Percentiles rank a stretch among this genome's conserved stretches.
These are phyloP conservation scores for Caprella mutica DNA, from an alignment of 2,888 invertebrate species.

Conservation along the genomic window DNA sequence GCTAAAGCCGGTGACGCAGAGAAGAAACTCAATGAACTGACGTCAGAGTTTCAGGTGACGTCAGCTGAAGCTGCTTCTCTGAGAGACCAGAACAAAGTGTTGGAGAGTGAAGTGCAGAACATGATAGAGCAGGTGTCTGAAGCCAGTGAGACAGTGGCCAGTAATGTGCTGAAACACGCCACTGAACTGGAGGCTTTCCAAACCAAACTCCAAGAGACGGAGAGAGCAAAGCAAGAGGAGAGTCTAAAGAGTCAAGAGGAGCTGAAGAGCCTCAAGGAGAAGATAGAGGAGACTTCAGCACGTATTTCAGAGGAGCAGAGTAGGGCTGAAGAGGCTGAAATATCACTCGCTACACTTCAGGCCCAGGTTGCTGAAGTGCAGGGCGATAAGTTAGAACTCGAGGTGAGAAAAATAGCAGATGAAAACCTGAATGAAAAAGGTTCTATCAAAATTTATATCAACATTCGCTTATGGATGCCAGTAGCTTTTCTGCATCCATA, in stretches of 20 bases:
- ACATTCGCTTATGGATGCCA: no score
- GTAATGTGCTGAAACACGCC: neutral
- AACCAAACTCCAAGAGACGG: neutral
- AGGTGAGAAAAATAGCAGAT: no score
- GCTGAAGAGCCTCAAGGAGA: neutral
- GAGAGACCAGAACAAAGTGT: neutral
- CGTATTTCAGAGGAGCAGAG: slow-evolving; percentile 4
- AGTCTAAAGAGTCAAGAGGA: no score
- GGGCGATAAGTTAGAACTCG: slow-evolving; percentile 31
- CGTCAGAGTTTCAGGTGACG: neutral
- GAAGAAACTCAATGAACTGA: slow-evolving; percentile 12
- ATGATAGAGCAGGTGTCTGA: neutral
- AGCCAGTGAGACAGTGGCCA: neutral
- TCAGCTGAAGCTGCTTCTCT: neutral
- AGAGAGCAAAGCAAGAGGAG: neutral
- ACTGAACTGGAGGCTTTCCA: neutral
- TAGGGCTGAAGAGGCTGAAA: slow-evolving; percentile 16
- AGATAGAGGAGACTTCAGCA: slow-evolving; percentile 1
- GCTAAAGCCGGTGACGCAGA: slow-evolving; percentile 14
- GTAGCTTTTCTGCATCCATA: no score
- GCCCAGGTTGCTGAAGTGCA: slow-evolving; percentile 26
- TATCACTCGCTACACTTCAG: slow-evolving; percentile 22
- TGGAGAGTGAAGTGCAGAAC: neutral
- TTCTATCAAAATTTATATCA: no score
- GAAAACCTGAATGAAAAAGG: no score